A percentile compares a stretch with the other conserved stretches of the same genome.
phyloP scores from a whole-genome alignment of 1,140 invertebrate species.

The Eubasilissa regina region DNA sequence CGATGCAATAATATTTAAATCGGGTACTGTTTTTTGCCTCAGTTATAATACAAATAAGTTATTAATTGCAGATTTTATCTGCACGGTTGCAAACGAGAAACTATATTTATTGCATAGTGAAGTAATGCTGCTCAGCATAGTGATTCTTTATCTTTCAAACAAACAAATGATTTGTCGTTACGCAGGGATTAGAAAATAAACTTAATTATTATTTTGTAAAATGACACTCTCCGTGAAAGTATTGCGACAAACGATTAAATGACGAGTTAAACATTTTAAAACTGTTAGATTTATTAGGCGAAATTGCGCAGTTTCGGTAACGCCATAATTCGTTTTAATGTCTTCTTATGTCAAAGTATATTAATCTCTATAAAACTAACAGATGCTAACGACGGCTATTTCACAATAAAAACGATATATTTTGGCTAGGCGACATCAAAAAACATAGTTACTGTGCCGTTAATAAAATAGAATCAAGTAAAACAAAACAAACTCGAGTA shows the following conservation, averaged over 20 bases:
- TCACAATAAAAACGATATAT: background rate
- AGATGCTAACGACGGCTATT: background rate
- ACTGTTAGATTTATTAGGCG: no score
- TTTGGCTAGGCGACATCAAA: no score
- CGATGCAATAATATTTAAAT: constrained; percentile 24
- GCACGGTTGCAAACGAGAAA: constrained; percentile 18
- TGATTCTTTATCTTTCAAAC: background rate
- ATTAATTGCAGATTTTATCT: constrained; percentile 29
- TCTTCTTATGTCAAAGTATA: background rate
- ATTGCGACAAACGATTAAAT: no score
- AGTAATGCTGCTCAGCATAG: background rate
- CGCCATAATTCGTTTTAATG: background rate
- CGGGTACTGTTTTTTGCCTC: constrained; percentile 2
- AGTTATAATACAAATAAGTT: constrained; percentile 5
- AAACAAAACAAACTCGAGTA: no score
- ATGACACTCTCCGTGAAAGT: no score
- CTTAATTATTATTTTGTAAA: no score
- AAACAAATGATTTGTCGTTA: background rate
- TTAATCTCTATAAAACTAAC: background rate
- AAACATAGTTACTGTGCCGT: no score
- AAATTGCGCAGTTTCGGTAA: no score
- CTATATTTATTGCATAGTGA: constrained; percentile 13
- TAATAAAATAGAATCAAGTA: no score
- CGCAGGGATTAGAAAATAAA: background rate
- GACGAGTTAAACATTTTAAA: no score